A percentile compares a stretch with the other conserved stretches of the same genome.
These are phyloP conservation scores for Aselliscus stoliczkanus DNA, from an alignment of 2,797 vertebrate species.

Conservation along the genomic window DNA sequence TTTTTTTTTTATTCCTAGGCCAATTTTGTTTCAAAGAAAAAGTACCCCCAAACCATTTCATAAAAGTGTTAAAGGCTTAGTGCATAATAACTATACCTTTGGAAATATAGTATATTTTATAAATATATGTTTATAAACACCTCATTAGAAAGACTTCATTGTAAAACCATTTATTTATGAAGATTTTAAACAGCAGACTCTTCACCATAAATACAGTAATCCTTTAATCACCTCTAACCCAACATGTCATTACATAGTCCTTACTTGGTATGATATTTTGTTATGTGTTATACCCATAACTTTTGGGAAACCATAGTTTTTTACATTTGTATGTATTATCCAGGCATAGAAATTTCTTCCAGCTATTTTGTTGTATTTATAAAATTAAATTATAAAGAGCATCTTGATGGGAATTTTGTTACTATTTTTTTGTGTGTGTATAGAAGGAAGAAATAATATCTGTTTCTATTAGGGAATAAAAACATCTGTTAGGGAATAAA, in stretches of 20 bases:
- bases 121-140: constrained; percentile 42
- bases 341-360: not conserved
- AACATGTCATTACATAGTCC: not conserved
- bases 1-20: not conserved
- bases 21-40: not conserved
- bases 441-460: not conserved
- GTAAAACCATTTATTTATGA: constrained; percentile 51
- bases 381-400: constrained; percentile 7
- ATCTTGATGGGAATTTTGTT: not conserved
- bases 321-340: constrained; percentile 3
- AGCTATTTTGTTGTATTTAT: not conserved
- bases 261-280: not conserved
- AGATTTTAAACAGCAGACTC: constrained; percentile 16
- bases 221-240: not conserved
- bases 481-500: not conserved
- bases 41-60: not conserved
- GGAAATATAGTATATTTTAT: constrained; percentile 16
- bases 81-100: not conserved
- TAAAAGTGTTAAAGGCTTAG: constrained; percentile 8
- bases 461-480: not conserved
- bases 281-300: not conserved
- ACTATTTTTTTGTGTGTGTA: not conserved
- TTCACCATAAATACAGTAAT: constrained; percentile 5
- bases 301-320: not conserved
- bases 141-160: constrained; percentile 35